Evolutionary conservation across 2,797 vertebrate species (phyloP).

Genomic region (Neoniphon sammara): DNA sequence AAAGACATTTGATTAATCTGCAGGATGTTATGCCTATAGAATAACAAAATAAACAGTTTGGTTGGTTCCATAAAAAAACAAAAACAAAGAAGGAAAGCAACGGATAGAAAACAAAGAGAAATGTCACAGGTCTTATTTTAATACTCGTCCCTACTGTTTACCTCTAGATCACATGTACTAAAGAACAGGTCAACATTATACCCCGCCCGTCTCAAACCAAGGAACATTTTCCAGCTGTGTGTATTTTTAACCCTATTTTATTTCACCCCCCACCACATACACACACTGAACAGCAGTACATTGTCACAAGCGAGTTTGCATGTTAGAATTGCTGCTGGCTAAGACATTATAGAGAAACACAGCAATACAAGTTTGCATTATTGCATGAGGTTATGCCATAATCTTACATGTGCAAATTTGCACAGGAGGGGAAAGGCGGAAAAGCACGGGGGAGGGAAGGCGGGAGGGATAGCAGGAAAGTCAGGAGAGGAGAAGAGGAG

Average conservation of each 20-base stretch:
- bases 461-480: slow-evolving; percentile 7
- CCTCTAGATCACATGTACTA: slow-evolving; percentile 32
- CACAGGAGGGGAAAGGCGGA: slow-evolving; percentile 3
- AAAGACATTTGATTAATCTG: slow-evolving; percentile 17
- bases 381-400: slow-evolving; percentile 53
- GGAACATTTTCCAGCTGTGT: slow-evolving; percentile 41
- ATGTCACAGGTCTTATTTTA: slow-evolving; percentile 57
- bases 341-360: slow-evolving; percentile 40
- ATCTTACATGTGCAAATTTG: slow-evolving; percentile 63
- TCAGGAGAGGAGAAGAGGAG: slow-evolving; percentile 22
- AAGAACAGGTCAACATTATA: slow-evolving; percentile 41
- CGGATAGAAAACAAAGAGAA: slow-evolving; percentile 34
- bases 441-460: slow-evolving; percentile 1
- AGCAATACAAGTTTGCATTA: slow-evolving; percentile 49
- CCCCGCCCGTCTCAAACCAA: slow-evolving; percentile 29
- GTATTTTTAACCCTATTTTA: slow-evolving; percentile 8
- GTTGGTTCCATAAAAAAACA: slow-evolving; percentile 52
- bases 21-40: background rate
- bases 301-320: slow-evolving; percentile 34
- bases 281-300: slow-evolving; percentile 45
- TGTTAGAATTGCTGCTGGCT: slow-evolving; percentile 37
- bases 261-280: slow-evolving; percentile 4
- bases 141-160: slow-evolving; percentile 27
- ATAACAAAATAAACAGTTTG: slow-evolving; percentile 47
- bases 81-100: slow-evolving; percentile 32